Conservation (phyloP, 2,797 vertebrate genomes). For the Gobio occitaniae region DNA sequence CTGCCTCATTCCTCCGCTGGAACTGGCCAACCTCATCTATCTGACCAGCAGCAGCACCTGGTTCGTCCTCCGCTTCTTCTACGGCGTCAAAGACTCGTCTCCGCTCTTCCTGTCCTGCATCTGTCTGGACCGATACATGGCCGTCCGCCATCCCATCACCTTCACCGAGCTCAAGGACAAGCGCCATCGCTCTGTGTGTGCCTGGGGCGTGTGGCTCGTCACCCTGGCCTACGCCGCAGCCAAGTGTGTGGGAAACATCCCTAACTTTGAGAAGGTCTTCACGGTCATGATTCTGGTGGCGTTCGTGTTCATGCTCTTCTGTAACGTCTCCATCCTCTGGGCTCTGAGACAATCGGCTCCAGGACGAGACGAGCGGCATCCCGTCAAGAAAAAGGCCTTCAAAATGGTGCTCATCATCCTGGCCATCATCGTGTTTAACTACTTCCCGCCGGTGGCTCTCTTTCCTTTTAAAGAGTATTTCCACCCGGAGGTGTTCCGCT, state of each 20-base stretch:
- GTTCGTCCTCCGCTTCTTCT: constrained; percentile 79
- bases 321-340: constrained; percentile 77
- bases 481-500: constrained; percentile 67
- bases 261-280: constrained; percentile 74
- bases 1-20: constrained; percentile 77
- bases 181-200: constrained; percentile 66
- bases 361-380: constrained; percentile 77
- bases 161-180: constrained; percentile 78
- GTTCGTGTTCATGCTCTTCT: constrained; percentile 81
- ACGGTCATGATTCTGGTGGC: constrained; percentile 72
- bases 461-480: constrained; percentile 79
- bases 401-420: constrained; percentile 81
- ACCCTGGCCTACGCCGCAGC: constrained; percentile 70
- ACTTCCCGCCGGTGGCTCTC: constrained; percentile 78
- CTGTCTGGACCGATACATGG: constrained; percentile 82
- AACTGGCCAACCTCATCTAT: constrained; percentile 74
- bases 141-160: constrained; percentile 78
- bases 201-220: constrained; percentile 70
- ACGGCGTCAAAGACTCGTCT: constrained; percentile 78
- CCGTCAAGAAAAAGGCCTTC: constrained; percentile 81
- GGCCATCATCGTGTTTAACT: constrained; percentile 81
- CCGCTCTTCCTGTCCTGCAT: constrained; percentile 80
- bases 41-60: constrained; percentile 68
- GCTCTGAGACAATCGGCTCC: constrained; percentile 69
- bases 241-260: constrained; percentile 70